These are phyloP conservation scores for Vannuccia rotundouncinata DNA, from an alignment of 2,888 invertebrate species.

Conservation along the genomic window DNA sequence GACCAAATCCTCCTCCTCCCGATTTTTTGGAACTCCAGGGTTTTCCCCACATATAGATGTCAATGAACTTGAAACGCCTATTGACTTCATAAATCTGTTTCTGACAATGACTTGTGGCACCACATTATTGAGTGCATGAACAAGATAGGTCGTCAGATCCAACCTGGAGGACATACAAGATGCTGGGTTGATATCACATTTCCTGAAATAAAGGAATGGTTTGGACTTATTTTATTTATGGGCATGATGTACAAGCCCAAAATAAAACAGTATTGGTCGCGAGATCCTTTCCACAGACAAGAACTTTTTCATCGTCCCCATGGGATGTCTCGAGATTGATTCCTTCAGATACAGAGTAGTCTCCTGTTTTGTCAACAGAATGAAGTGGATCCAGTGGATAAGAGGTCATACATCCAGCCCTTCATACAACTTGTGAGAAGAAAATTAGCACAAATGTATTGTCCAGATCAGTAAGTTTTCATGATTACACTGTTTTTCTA, in stretches of 20 bases:
- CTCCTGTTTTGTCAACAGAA: not conserved
- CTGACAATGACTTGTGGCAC: not conserved
- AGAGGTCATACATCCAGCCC: not conserved
- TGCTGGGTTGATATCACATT: not conserved
- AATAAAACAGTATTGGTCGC: not conserved
- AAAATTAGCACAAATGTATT: not conserved
- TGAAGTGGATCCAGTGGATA: not conserved
- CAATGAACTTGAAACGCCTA: not conserved
- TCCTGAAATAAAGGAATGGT: not conserved
- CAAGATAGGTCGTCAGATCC: not conserved
- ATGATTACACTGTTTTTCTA: not conserved
- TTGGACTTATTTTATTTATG: not conserved
- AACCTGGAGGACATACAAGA: not conserved
- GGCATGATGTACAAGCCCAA: not conserved
- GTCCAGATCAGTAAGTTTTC: constrained; percentile 2
- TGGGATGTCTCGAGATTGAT: not conserved
- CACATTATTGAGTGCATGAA: not conserved
- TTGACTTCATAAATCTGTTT: not conserved
- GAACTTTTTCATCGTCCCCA: not conserved
- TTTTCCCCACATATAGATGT: not conserved
- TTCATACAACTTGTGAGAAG: not conserved
- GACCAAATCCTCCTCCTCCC: not conserved
- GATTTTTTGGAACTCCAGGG: not conserved
- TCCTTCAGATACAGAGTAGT: not conserved
- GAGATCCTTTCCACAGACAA: not conserved